These are phyloP conservation scores for Melinaea menophilus DNA, from an alignment of 2,888 invertebrate species.

Conservation along the genomic window DNA sequence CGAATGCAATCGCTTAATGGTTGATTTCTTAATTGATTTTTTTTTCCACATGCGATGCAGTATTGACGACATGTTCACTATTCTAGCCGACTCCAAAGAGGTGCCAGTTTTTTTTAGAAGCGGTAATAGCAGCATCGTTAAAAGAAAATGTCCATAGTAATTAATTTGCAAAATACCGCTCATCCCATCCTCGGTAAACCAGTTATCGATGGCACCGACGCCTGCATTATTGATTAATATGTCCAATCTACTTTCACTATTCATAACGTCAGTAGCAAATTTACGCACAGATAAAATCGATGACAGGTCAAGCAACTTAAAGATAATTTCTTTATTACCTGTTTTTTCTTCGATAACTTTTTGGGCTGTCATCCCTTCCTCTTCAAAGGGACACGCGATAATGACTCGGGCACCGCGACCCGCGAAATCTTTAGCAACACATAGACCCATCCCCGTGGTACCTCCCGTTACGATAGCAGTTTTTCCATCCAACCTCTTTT, in stretches of 20 bases:
- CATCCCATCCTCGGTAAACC: slow-evolving; percentile 84
- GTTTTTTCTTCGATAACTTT: slow-evolving; percentile 82
- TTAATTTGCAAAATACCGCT: slow-evolving; percentile 94
- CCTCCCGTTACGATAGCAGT: slow-evolving; percentile 64
- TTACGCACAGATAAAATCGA: slow-evolving; percentile 85
- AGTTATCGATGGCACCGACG: slow-evolving; percentile 77
- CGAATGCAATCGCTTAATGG: slow-evolving; percentile 59
- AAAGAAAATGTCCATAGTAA: slow-evolving; percentile 92
- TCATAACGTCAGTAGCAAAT: slow-evolving; percentile 87
- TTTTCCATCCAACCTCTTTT: slow-evolving; percentile 54
- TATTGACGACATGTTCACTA: slow-evolving; percentile 86
- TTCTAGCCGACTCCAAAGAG: slow-evolving; percentile 80
- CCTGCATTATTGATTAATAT: slow-evolving; percentile 93
- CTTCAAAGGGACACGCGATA: slow-evolving; percentile 59
- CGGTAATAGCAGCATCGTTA: slow-evolving; percentile 91
- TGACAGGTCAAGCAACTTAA: slow-evolving; percentile 85
- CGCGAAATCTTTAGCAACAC: slow-evolving; percentile 60
- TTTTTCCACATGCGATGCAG: slow-evolving; percentile 81
- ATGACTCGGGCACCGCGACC: slow-evolving; percentile 62
- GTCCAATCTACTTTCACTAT: slow-evolving; percentile 84
- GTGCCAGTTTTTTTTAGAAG: slow-evolving; percentile 78
- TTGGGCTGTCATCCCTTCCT: slow-evolving; percentile 57
- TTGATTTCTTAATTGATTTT: slow-evolving; percentile 81
- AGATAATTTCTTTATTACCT: slow-evolving; percentile 81
- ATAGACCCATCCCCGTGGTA: slow-evolving; percentile 61